Conservation (phyloP, 2,113 vertebrate genomes). For the Arizona elegans region DNA sequence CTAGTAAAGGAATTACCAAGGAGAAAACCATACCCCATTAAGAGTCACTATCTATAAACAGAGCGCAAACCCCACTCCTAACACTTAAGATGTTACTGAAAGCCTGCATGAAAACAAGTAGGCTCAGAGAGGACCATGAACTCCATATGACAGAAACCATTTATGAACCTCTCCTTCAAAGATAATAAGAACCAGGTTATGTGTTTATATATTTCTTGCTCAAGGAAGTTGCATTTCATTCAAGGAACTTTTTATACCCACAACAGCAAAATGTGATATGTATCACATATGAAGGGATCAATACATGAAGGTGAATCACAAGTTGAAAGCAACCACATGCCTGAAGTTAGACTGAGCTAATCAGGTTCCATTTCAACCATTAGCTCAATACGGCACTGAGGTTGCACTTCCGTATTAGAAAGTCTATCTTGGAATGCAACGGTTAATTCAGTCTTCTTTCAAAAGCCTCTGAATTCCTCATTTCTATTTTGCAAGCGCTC, state of each 20-base stretch:
- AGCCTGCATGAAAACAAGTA: background rate
- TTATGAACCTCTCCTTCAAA: background rate
- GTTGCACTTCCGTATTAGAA: constrained; percentile 9
- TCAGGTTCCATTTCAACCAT: background rate
- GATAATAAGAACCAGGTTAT: background rate
- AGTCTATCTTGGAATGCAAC: background rate
- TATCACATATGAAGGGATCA: background rate
- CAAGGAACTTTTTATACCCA: background rate
- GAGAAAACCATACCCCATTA: background rate
- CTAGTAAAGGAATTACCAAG: background rate
- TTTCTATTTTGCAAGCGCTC: background rate
- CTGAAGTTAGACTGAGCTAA: background rate
- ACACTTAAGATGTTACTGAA: background rate
- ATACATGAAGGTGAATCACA: background rate
- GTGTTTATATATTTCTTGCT: background rate
- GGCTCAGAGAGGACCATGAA: background rate
- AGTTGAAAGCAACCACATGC: background rate
- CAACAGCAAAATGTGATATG: background rate
- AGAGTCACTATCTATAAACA: background rate
- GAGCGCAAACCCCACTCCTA: background rate
- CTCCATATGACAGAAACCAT: background rate
- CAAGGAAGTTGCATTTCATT: background rate
- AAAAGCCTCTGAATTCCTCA: background rate
- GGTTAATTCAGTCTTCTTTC: background rate
- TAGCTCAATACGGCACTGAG: constrained; percentile 24